Base-by-base conservation (phyloP, 2,797 vertebrate species). In the Sciaenops ocellatus region DNA sequence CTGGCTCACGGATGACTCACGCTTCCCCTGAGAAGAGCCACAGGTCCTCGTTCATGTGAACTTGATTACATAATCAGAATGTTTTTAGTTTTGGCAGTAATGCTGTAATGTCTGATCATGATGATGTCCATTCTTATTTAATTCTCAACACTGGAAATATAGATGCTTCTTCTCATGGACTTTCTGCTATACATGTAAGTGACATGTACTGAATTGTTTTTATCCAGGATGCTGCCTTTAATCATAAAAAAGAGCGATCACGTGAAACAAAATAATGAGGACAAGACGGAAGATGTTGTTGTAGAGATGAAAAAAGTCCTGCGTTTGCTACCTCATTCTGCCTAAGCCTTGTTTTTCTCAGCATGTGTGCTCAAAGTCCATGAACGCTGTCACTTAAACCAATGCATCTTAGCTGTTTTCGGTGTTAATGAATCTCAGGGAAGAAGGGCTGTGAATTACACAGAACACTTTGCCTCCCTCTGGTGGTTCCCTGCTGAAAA, bases 341-440 rank as follows among this genome's bases (percentile, higher is more conserved):
- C 22, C 22, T 6, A 44, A 59, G 17, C 26, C 20, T 44, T 52
- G 28, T 66, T 70, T 5, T 75, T 55, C 15, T 56, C 16, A 20
- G 42, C 57, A 11, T 60, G 16, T 76, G 50, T 50, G 79, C 38
- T 88, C 81, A 88, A 89, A 86, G 85, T 89, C 60, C 85, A 79
- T 5, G 7, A 42, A 59, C 30, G 24, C 22, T 70, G 17, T 56
- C 44, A 42, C 24, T 38, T 84, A 44, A 44, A 68, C 73, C 47
- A 30, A 13, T 52, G 46, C 46, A 64, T 15, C 12, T 61, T 28
- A 28, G 81, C 85, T 87, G 76, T 80, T 83, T 69, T 78, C 79
- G 44, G 63, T 79, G 80, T 90, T 89, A 90, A 89, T 90, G 83
- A 82, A 88, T 62, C 59, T 78, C 67, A 66, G 57, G 52, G 34